Evolutionary conservation across 1,140 invertebrate genomes (phyloP), one percentile per base, ranked within the genome.

Genomic region (Solenopsis fugax): DNA sequence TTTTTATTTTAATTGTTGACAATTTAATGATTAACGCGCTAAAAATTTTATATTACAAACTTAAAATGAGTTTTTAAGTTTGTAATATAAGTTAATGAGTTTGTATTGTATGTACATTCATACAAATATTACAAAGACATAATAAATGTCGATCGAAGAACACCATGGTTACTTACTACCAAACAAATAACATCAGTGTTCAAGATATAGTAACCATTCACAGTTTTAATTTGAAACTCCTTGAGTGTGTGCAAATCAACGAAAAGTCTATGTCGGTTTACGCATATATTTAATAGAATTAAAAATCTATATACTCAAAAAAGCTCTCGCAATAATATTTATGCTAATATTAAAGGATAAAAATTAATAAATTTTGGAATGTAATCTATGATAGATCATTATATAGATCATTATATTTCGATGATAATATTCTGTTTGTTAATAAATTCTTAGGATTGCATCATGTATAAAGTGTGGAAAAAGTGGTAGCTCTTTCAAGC

Each of bases 111-210:
- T n/a, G n/a, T n/a, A n/a, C n/a, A n/a, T n/a, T n/a, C 41, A 41
- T 41, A n/a, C 54, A 58, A 10, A 16, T 0, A 60, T 60, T 12
- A 65, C 7, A 12, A 65, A 21, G 18, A 41, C 18, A n/a, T 65
- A 64, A 64, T 37, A 5, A 67, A 21, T 37, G 12, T 2, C n/a
- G 64, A 67, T 67, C 64, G 64, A 67, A 67, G 64, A 67, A 12
- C 64, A 67, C 64, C 37, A 67, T 67, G 64, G 64, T 67, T 67
- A 67, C 64, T 67, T 45, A 21, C 10, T 4, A 67, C 9, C 9
- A 41, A 65, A 67, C 64, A 67, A 67, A 67, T 48, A 12, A 71
- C 3, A 1, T 18, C 7, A 13, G n/a, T 24, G 6, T 71, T 16
- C 21, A 37, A 71, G 2, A 2, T 29, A 29, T 13, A 24, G 2